Percentiles rank a stretch among this genome's conserved stretches.
Evolutionary conservation across 2,888 invertebrate genomes (phyloP).

Genomic region (Allygus modestus): DNA sequence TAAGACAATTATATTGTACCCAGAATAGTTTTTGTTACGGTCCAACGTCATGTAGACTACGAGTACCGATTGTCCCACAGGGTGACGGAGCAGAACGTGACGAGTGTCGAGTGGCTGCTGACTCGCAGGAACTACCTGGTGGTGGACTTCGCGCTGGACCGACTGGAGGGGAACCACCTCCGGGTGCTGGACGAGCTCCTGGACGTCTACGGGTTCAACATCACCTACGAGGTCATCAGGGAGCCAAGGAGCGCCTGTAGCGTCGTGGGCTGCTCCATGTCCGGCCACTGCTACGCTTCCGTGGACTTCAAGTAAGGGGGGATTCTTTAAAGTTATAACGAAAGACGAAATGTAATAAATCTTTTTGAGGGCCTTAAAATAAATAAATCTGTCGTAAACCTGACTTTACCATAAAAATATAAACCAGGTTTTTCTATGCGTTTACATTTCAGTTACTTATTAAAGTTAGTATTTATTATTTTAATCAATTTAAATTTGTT

Average conservation of each 20-base stretch:
- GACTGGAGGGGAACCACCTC: constrained; percentile 88
- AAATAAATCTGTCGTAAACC: no score
- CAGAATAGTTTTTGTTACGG: no score
- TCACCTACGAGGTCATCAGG: constrained; percentile 84
- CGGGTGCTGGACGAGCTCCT: constrained; percentile 88
- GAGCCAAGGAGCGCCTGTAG: constrained; percentile 78
- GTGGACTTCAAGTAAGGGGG: constrained; percentile 86
- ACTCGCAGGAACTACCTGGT: constrained; percentile 87
- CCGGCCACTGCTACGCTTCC: constrained; percentile 89
- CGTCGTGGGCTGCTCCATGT: constrained; percentile 88
- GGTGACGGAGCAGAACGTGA: constrained; percentile 85
- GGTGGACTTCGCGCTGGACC: constrained; percentile 85
- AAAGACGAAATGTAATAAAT: no score
- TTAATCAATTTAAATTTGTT: no score
- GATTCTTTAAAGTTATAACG: no score
- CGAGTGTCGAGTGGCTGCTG: constrained; percentile 78
- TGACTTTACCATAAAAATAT: no score
- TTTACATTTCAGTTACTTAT: no score
- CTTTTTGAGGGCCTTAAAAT: neutral
- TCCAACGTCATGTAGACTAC: no score
- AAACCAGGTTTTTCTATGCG: no score
- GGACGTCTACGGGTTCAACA: constrained; percentile 94
- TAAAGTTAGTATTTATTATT: no score
- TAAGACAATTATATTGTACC: no score
- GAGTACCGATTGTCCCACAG: constrained; percentile 47